Base-by-base conservation (phyloP, 2,888 invertebrate species). In the Agriotes lineatus region DNA sequence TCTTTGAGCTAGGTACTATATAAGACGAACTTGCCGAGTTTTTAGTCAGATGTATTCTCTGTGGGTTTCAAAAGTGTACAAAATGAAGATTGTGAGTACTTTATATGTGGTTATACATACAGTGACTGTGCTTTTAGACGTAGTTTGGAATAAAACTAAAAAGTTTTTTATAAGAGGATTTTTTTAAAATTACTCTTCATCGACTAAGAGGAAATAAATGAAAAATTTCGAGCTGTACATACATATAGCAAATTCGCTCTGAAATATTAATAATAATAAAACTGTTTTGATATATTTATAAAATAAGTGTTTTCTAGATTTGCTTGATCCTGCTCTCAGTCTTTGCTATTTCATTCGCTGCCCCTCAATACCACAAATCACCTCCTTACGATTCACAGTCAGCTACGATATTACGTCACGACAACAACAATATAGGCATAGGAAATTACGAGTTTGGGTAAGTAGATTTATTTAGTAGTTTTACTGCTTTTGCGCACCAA, bases 381-480 rank as follows among this genome's bases (percentile, higher is more conserved):
- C 57, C 19, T 6, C 20, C 18, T 0, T 9, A 12, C 6, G 16
- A 60, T 12, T 59, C 57, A 2, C 58, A 25, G 48, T 84, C 88
- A 68, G 87, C 86, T 1, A 83, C 85, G 79, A 87, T 89, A 50
- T 73, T 90, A 30, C 86, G 88, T 44, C 88, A 89, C 73, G 88
- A 85, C 54, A 85, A 86, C 45, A 85, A 87, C 67, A 86, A 87
- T 73, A 87, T 88, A 45, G 87, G 79, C 5, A 66, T 86, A 76
- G 88, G 89, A 75, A 89, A 89, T 77, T 91, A 90, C 76, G 85
- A 88, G 74, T 90, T 90, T 79, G 86, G 85, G 90, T 90, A 84
- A 88, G 88, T 85, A 69, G n/a, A n/a, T n/a, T n/a, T n/a, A n/a
- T n/a, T n/a, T n/a, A n/a, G n/a, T n/a, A n/a, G n/a, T n/a, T n/a